A percentile compares a stretch with the other conserved stretches of the same genome.
Conservation (phyloP, 1,140 invertebrate genomes). For the Cepaea nemoralis region DNA sequence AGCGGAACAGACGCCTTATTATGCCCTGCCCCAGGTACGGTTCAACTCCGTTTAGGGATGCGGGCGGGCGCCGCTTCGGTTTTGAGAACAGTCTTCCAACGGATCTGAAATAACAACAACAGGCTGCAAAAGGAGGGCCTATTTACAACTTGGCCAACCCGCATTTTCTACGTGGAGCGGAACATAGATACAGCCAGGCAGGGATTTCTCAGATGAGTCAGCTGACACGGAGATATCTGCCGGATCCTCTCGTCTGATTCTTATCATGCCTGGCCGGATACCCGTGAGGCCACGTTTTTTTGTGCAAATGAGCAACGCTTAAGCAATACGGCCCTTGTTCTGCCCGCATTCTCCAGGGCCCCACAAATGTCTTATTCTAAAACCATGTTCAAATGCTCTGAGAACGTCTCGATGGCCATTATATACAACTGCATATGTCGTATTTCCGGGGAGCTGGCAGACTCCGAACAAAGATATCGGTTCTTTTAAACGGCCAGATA, state of each 20-base stretch:
- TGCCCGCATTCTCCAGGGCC: neutral
- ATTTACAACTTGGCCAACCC: neutral
- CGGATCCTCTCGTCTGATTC: neutral
- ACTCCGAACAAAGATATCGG: neutral
- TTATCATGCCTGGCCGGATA: neutral
- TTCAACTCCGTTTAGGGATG: neutral
- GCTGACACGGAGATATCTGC: neutral
- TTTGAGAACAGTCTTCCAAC: neutral
- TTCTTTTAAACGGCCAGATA: neutral
- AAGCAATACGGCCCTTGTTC: neutral
- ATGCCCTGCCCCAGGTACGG: neutral
- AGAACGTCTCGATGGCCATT: neutral
- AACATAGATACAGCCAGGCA: neutral
- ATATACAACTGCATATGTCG: neutral
- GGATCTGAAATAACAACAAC: neutral
- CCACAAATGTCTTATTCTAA: neutral
- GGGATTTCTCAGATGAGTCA: neutral
- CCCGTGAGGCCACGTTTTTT: neutral
- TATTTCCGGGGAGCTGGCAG: neutral
- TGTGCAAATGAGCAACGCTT: conserved; percentile 1
- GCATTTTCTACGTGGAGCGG: conserved; percentile 8
- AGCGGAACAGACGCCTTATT: neutral
- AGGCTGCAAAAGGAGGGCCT: neutral
- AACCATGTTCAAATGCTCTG: neutral
- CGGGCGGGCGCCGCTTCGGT: neutral